These are phyloP conservation scores for Andrena cerasifolii DNA, from an alignment of 1,140 invertebrate species.

Conservation along the genomic window DNA sequence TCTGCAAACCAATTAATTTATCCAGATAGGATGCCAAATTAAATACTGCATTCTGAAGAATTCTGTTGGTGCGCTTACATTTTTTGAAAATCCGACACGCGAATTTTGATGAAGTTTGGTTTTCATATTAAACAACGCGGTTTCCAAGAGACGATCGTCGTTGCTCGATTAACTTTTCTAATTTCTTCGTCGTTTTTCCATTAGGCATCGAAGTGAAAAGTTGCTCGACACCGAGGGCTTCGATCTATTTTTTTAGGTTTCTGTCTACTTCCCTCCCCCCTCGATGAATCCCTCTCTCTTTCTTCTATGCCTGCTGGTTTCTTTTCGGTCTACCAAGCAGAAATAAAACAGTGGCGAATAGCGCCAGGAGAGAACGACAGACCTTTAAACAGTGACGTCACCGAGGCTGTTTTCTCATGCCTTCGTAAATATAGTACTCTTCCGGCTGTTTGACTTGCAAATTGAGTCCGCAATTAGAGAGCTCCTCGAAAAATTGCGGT, in stretches of 20 bases:
- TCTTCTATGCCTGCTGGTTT: neutral
- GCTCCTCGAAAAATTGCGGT: slow-evolving; percentile 26
- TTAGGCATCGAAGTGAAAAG: neutral
- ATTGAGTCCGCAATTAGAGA: slow-evolving; percentile 35
- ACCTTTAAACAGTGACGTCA: slow-evolving; percentile 61
- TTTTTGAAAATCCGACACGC: neutral
- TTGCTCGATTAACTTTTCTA: neutral
- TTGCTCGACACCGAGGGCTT: neutral
- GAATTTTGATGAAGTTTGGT: slow-evolving; percentile 12
- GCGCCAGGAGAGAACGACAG: slow-evolving; percentile 50
- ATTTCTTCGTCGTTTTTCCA: neutral
- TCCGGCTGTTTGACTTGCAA: slow-evolving; percentile 57
- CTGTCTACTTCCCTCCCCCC: neutral
- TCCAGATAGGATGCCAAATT: too few relatives aligned
- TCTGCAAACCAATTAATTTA: too few relatives aligned
- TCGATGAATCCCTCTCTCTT: slow-evolving; percentile 7
- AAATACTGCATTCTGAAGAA: too few relatives aligned
- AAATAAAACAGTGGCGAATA: slow-evolving; percentile 65
- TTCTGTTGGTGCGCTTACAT: too few relatives aligned
- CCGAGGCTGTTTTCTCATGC: slow-evolving; percentile 58
- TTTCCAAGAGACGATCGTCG: slow-evolving; percentile 56
- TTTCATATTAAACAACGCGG: slow-evolving; percentile 3
- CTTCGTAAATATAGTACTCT: slow-evolving; percentile 62
- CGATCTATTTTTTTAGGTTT: slow-evolving; percentile 44
- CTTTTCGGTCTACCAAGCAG: slow-evolving; percentile 32